These are phyloP conservation scores for Globicephala melas DNA, from an alignment of 2,113 vertebrate species.

Conservation along the genomic window DNA sequence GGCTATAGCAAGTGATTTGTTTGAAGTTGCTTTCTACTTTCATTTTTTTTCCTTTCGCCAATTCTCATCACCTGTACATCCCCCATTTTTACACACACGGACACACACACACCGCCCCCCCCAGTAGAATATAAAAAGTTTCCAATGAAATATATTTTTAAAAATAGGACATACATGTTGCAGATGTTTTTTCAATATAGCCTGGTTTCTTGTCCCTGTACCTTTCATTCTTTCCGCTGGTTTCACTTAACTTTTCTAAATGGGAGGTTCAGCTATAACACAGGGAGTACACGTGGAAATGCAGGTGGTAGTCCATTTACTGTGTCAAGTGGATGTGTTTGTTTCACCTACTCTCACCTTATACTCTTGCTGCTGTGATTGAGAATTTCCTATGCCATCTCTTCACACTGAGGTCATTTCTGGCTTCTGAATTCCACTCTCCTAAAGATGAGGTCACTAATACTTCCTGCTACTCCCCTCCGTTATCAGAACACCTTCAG, in stretches of 20 bases:
- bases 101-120: neutral
- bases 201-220: neutral
- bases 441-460: neutral
- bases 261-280: neutral
- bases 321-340: neutral
- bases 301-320: accelerated
- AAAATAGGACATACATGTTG: neutral
- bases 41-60: neutral
- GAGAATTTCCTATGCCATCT: neutral
- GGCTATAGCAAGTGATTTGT: neutral
- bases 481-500: too few relatives aligned
- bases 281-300: neutral
- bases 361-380: neutral
- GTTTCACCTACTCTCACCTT: neutral
- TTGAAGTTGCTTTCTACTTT: neutral
- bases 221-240: neutral
- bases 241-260: neutral
- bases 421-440: neutral
- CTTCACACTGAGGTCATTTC: neutral
- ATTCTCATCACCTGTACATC: neutral
- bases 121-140: neutral
- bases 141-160: neutral
- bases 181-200: neutral
- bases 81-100: neutral
- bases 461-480: neutral